Conservation (phyloP, 1,140 invertebrate species). For the Aradophagus sp. region DNA sequence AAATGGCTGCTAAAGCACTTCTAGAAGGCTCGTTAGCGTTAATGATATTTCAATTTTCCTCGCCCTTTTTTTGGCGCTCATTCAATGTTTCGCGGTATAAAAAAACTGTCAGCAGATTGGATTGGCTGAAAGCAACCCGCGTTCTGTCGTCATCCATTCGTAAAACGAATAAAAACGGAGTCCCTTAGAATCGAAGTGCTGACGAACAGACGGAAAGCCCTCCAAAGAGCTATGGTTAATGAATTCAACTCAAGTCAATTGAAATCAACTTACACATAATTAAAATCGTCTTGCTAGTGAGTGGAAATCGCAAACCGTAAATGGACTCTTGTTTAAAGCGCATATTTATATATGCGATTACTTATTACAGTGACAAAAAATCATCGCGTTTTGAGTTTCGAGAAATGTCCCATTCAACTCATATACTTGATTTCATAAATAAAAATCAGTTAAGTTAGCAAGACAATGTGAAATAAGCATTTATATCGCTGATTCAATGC, state of each 20-base stretch:
- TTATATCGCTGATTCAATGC: no score
- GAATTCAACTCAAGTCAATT: slow-evolving; percentile 38
- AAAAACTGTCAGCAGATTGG: no score
- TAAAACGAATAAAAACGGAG: slow-evolving; percentile 4
- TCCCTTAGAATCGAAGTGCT: slow-evolving; percentile 6
- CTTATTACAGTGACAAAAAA: slow-evolving; percentile 19
- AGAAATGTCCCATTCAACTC: slow-evolving; percentile 7
- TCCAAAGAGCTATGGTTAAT: no score
- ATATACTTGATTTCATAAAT: no score
- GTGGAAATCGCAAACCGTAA: slow-evolving; percentile 40
- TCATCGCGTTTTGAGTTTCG: not conserved
- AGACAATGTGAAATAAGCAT: no score
- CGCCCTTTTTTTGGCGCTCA: not conserved
- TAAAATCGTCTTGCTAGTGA: slow-evolving; percentile 50
- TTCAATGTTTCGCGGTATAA: not conserved
- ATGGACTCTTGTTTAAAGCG: slow-evolving; percentile 26
- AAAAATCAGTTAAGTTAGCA: no score
- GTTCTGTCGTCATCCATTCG: not conserved
- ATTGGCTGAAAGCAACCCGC: not conserved
- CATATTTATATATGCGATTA: slow-evolving; percentile 26
- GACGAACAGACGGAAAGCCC: no score
- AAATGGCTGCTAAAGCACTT: slow-evolving; percentile 31
- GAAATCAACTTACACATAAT: slow-evolving; percentile 43
- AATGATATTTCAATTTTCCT: slow-evolving; percentile 17
- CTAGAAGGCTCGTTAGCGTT: no score